These are phyloP conservation scores for Calosoma granatense DNA, from an alignment of 1,140 invertebrate species.

Conservation along the genomic window DNA sequence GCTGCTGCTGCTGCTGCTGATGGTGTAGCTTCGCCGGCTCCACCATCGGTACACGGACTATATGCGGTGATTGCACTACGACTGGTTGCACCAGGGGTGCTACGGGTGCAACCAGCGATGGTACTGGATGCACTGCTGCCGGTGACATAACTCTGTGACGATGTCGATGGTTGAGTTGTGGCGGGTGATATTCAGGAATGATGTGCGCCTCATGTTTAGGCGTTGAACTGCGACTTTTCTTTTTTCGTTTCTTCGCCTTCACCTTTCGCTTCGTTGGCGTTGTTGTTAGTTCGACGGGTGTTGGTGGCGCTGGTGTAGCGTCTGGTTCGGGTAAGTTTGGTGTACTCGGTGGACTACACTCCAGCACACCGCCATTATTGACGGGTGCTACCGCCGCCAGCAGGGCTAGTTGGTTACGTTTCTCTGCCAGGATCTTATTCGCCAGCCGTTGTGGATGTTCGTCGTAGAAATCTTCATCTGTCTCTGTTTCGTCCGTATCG, in stretches of 20 bases:
- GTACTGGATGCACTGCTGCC: neutral
- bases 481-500: slow-evolving; percentile 70
- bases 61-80: slow-evolving; percentile 10
- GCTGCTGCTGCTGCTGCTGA: slow-evolving; percentile 16
- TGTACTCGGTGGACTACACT: slow-evolving; percentile 43
- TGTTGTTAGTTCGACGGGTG: slow-evolving; percentile 17
- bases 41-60: slow-evolving; percentile 21
- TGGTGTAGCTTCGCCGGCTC: slow-evolving; percentile 26
- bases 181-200: neutral
- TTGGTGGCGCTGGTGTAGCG: slow-evolving; percentile 17
- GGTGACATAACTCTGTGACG: neutral
- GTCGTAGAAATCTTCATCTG: slow-evolving; percentile 80
- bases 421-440: slow-evolving; percentile 58
- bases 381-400: slow-evolving; percentile 44
- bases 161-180: neutral
- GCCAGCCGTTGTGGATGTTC: slow-evolving; percentile 62
- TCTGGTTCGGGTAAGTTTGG: slow-evolving; percentile 37
- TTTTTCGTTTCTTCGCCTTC: slow-evolving; percentile 48
- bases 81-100: slow-evolving; percentile 19
- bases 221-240: slow-evolving; percentile 32
- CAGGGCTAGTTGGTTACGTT: slow-evolving; percentile 54
- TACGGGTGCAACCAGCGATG: slow-evolving; percentile 14
- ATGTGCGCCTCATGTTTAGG: neutral
- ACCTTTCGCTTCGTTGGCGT: slow-evolving; percentile 41
- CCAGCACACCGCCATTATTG: slow-evolving; percentile 48